A percentile compares a stretch with the other conserved stretches of the same genome.
phyloP scores from a whole-genome alignment of 2,113 vertebrate genomes.

The Pagrus major region DNA sequence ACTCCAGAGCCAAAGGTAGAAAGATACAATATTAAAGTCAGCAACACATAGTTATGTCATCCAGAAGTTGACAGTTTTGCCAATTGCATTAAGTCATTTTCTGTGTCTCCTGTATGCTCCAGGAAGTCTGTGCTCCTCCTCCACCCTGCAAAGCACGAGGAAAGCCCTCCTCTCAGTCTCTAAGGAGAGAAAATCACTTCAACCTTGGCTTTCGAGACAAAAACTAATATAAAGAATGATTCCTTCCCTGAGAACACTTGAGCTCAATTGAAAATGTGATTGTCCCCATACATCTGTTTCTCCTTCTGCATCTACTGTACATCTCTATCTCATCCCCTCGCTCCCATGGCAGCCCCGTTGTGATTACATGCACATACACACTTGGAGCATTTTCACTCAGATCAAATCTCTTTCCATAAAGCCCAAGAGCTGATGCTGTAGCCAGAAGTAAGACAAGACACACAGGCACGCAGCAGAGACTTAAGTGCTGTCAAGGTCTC shows the following conservation, averaged over 20 bases:
- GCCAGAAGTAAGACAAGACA: constrained; percentile 60
- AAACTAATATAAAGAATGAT: constrained; percentile 36
- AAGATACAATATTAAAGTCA: neutral
- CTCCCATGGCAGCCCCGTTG: constrained; percentile 36
- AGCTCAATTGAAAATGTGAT: constrained; percentile 34
- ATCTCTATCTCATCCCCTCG: constrained; percentile 23
- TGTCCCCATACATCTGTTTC: constrained; percentile 23
- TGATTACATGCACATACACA: constrained; percentile 23
- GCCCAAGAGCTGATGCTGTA: constrained; percentile 29
- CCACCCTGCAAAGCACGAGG: neutral
- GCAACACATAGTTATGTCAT: neutral
- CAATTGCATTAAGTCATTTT: neutral
- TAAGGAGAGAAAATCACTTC: constrained; percentile 20
- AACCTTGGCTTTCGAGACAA: constrained; percentile 17
- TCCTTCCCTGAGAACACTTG: constrained; percentile 43
- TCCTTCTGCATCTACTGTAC: constrained; percentile 18
- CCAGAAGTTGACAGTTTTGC: neutral
- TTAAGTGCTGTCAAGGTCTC: constrained; percentile 71
- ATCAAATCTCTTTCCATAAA: constrained; percentile 63
- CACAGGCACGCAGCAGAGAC: constrained; percentile 28
- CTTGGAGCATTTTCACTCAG: constrained; percentile 20
- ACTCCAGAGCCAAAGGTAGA: neutral
- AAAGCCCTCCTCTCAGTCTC: neutral
- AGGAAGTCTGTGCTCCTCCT: neutral
- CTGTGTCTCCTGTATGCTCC: neutral